A percentile compares a stretch with the other conserved stretches of the same genome.
These are phyloP conservation scores for Trichogramma dendrolimi DNA, from an alignment of 2,888 invertebrate species.

Conservation along the genomic window DNA sequence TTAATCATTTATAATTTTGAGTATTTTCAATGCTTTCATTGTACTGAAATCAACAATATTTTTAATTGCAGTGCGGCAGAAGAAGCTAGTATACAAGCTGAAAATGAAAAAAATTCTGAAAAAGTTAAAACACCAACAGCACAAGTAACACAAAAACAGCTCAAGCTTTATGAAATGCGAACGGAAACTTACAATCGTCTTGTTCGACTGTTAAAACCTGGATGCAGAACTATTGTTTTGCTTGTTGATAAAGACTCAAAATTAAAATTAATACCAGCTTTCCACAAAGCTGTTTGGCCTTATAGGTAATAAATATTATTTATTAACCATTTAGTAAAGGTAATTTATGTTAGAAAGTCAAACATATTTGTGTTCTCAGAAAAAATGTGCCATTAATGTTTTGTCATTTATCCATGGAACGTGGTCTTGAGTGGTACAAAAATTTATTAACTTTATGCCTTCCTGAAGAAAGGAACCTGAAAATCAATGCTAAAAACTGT, in stretches of 20 bases:
- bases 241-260: constrained; percentile 86
- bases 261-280: constrained; percentile 80
- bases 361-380: constrained; percentile 52
- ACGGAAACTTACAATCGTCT: constrained; percentile 94
- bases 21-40: constrained; percentile 12
- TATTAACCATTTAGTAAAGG: background rate
- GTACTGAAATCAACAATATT: constrained; percentile 2
- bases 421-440: constrained; percentile 90
- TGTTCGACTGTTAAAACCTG: constrained; percentile 86
- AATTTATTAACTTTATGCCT: constrained; percentile 82
- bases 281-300: constrained; percentile 92
- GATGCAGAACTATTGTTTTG: constrained; percentile 88
- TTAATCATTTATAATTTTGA: constrained; percentile 8
- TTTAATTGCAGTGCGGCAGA: constrained; percentile 55
- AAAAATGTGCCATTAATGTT: constrained; percentile 91
- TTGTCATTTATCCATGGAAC: constrained; percentile 87
- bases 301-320: constrained; percentile 67
- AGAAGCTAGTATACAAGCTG: constrained; percentile 58
- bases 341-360: background rate
- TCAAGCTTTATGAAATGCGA: constrained; percentile 84
- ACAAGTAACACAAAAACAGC: constrained; percentile 57
- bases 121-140: constrained; percentile 29
- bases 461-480: constrained; percentile 74
- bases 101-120: constrained; percentile 54
- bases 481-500: constrained; percentile 94